These are phyloP conservation scores for Melikaiella ostensackeni DNA, from an alignment of 2,888 invertebrate genomes.

Conservation along the genomic window DNA sequence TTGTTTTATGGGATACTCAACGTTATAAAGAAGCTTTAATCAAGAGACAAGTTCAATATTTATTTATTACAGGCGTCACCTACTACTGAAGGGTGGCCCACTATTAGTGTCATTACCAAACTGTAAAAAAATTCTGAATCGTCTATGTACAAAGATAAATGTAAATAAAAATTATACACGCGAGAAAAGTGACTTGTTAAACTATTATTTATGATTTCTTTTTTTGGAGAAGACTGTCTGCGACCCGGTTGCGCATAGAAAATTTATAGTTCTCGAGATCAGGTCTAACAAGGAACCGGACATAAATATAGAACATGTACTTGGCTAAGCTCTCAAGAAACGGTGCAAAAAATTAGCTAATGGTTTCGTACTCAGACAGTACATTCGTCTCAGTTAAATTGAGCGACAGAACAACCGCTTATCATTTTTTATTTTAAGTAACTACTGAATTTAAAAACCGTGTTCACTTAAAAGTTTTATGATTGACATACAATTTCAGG, in stretches of 20 bases:
- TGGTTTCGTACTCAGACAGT: constrained; percentile 36
- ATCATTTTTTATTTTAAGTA: constrained; percentile 19
- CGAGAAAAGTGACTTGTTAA: not conserved
- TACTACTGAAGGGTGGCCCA: too few species aligned
- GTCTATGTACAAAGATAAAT: not conserved
- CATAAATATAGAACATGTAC: constrained; percentile 39
- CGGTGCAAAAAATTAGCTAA: constrained; percentile 38
- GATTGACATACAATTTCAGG: not conserved
- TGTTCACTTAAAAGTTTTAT: not conserved
- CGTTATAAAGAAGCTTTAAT: too few species aligned
- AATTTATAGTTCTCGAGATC: constrained; percentile 38
- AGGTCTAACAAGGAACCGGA: constrained; percentile 31
- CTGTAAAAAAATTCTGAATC: too few species aligned
- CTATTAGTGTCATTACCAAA: too few species aligned
- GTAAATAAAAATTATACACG: not conserved
- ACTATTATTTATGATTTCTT: constrained; percentile 16
- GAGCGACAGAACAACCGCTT: constrained; percentile 29
- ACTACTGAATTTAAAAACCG: constrained; percentile 1
- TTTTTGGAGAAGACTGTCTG: constrained; percentile 13
- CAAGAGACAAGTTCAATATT: too few species aligned
- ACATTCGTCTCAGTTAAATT: constrained; percentile 29
- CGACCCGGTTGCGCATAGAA: constrained; percentile 30
- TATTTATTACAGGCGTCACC: too few species aligned
- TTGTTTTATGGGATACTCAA: too few species aligned
- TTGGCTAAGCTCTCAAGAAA: constrained; percentile 20